Percentiles rank a stretch among this genome's conserved stretches.
phyloP scores from a whole-genome alignment of 2,113 vertebrate species.

The Epinephelus lanceolatus region DNA sequence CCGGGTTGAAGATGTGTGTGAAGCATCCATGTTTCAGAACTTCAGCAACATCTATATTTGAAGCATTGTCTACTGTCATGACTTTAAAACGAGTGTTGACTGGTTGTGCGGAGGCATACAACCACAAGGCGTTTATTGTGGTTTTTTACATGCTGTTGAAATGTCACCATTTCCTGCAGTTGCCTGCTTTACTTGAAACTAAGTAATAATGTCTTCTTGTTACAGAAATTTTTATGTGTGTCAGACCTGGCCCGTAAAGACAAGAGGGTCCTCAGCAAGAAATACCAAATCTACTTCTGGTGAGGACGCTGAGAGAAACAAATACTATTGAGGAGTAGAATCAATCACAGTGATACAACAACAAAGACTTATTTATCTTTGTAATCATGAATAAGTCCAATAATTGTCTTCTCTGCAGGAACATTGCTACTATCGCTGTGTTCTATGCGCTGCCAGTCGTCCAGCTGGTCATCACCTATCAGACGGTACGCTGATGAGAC shows the following conservation, averaged over 20 bases:
- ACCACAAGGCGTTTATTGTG: no score
- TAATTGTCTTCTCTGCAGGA: slow-evolving; percentile 82
- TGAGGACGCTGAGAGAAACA: slow-evolving; percentile 79
- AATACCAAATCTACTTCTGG: slow-evolving; percentile 99
- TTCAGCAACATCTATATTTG: no score
- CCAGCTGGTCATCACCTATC: slow-evolving; percentile 98
- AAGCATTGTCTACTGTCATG: no score
- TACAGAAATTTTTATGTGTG: slow-evolving; percentile 94
- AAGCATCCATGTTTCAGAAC: no score
- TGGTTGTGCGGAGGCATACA: no score
- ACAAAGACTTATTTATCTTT: neutral
- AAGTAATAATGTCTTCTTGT: neutral
- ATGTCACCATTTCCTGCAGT: neutral
- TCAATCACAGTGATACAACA: no score
- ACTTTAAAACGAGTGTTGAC: no score
- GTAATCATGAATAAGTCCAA: no score
- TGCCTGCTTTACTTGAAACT: neutral
- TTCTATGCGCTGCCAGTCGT: slow-evolving; percentile 96
- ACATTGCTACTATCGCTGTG: slow-evolving; percentile 95
- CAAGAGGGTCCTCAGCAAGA: slow-evolving; percentile 94
- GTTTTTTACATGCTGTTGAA: neutral
- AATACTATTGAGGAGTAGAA: neutral
- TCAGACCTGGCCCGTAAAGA: slow-evolving; percentile 95
- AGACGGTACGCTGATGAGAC: slow-evolving; percentile 87
- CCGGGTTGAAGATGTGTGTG: no score